Evolutionary conservation across 2,113 vertebrate genomes (phyloP).

Genomic region (Leuciscus idus): DNA sequence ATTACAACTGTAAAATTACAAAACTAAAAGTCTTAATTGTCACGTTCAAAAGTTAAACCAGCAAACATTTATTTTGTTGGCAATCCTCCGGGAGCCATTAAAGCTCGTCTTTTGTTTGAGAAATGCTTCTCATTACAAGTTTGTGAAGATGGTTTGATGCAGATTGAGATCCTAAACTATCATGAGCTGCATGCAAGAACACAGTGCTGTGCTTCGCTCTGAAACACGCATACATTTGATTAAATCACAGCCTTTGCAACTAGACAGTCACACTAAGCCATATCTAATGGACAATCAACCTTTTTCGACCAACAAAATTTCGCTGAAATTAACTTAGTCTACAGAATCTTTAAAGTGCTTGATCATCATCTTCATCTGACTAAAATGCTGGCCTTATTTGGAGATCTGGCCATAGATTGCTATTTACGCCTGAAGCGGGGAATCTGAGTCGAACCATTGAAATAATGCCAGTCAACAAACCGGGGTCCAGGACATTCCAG

Average conservation of each 20-base stretch:
- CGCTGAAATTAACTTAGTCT: neutral
- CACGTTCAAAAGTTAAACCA: too few species aligned
- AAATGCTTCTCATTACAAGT: too few species aligned
- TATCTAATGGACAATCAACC: neutral
- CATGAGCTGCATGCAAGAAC: neutral
- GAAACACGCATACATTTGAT: neutral
- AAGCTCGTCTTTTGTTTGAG: too few species aligned
- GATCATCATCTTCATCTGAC: neutral
- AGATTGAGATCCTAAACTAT: too few species aligned
- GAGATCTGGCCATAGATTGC: neutral
- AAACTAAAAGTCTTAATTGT: too few species aligned
- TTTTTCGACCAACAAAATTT: neutral
- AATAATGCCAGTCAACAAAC: constrained; percentile 10
- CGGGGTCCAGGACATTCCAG: neutral
- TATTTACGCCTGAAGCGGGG: neutral
- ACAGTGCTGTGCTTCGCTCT: too few species aligned
- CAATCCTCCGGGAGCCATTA: too few species aligned
- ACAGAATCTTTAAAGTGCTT: neutral
- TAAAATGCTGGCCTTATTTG: neutral
- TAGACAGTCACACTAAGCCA: neutral
- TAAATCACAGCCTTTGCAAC: neutral
- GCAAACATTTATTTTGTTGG: too few species aligned
- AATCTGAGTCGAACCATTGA: neutral
- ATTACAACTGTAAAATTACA: too few species aligned
- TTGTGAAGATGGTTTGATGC: too few species aligned